Evolutionary conservation across 2,797 vertebrate species (phyloP).

Genomic region (Gymnodraco acuticeps): DNA sequence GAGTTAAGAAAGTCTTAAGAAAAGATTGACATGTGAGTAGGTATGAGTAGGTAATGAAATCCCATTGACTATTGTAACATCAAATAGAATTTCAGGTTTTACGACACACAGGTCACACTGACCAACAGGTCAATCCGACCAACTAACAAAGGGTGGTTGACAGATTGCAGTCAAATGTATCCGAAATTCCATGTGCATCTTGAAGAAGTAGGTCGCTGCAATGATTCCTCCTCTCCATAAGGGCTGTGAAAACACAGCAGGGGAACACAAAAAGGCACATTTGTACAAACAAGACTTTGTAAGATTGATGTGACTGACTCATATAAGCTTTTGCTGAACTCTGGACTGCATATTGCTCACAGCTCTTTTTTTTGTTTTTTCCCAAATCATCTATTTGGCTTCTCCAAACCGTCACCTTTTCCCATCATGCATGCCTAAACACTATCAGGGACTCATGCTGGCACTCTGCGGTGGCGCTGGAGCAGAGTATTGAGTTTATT

Average conservation of each 20-base stretch:
- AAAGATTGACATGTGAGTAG: not conserved
- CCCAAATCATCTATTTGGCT: conserved; percentile 29
- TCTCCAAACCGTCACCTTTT: conserved; percentile 8
- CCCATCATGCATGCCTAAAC: conserved; percentile 31
- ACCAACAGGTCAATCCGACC: not conserved
- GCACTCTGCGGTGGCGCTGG: conserved; percentile 97
- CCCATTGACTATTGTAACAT: not conserved
- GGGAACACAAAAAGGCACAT: not conserved
- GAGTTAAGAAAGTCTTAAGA: conserved; percentile 1
- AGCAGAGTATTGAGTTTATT: conserved; percentile 99
- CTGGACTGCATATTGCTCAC: conserved; percentile 2
- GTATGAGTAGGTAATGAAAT: not conserved
- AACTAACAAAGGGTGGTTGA: not conserved
- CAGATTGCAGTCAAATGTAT: not conserved
- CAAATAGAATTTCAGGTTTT: not conserved
- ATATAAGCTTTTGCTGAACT: conserved; percentile 22
- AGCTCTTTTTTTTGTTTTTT: not conserved
- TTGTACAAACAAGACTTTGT: not conserved
- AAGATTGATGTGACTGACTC: conserved; percentile 13
- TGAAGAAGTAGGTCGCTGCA: not conserved
- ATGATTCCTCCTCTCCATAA: not conserved
- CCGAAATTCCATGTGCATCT: not conserved
- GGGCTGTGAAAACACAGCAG: not conserved
- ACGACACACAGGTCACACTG: not conserved
- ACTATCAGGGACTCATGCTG: conserved; percentile 92